Conservation (phyloP, 2,888 invertebrate species). For the Lasioglossum vierecki region DNA sequence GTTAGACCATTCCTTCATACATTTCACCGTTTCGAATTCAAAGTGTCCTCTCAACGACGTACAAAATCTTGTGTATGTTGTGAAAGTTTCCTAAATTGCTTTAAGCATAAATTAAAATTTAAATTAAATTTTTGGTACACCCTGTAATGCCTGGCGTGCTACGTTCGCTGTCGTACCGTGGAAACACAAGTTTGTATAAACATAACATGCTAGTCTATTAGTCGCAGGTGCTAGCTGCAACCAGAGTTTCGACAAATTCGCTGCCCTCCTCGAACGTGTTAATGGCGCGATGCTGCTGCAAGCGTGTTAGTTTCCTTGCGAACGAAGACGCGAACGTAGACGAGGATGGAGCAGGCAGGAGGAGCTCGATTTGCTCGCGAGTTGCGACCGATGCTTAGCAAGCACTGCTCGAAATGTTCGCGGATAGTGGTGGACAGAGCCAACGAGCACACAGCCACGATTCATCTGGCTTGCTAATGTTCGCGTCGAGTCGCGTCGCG, state of each 20-base stretch:
- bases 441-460: background rate
- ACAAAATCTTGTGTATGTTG: too few relatives aligned
- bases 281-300: background rate
- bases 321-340: background rate
- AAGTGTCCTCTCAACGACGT: too few relatives aligned
- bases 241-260: background rate
- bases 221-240: background rate
- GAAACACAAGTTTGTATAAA: background rate
- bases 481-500: background rate
- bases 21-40: too few relatives aligned
- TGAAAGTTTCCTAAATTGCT: too few relatives aligned
- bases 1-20: too few relatives aligned
- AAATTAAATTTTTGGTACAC: too few relatives aligned
- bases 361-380: background rate
- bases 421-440: background rate
- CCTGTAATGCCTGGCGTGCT: background rate
- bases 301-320: background rate
- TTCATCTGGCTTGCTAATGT: background rate
- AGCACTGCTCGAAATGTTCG: background rate
- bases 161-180: background rate
- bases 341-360: background rate
- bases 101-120: too few relatives aligned
- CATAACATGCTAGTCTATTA: background rate
- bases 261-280: background rate
- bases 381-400: background rate